Evolutionary conservation across 1,140 invertebrate genomes (phyloP).

Genomic region (Sitodiplosis mosellana): DNA sequence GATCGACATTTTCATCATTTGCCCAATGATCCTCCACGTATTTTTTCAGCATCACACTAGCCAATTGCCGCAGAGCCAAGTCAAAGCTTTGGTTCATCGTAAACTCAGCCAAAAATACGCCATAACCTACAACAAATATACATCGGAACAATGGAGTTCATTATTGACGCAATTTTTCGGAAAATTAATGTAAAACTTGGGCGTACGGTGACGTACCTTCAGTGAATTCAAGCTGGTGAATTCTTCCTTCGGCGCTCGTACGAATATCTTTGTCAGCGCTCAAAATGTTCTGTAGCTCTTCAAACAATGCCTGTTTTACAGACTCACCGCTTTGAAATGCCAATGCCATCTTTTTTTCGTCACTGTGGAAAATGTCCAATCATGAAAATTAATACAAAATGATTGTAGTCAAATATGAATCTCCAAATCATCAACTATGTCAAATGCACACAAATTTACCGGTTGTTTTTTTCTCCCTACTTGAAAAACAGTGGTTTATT

Average conservation of each 20-base stretch:
- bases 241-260: slow-evolving; percentile 17
- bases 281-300: slow-evolving; percentile 21
- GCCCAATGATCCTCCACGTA: slow-evolving; percentile 61
- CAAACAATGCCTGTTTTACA: slow-evolving; percentile 20
- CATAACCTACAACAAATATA: slow-evolving; percentile 37
- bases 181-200: neutral
- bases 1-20: slow-evolving; percentile 42
- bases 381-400: no score
- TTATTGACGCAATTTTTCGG: neutral
- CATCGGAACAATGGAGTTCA: neutral
- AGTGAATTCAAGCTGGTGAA: slow-evolving; percentile 21
- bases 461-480: no score
- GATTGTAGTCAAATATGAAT: no score
- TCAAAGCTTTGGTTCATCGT: slow-evolving; percentile 46
- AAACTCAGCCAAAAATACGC: slow-evolving; percentile 51
- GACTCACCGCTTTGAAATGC: slow-evolving; percentile 21
- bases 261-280: slow-evolving; percentile 16
- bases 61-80: slow-evolving; percentile 45
- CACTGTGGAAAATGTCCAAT: no score
- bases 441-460: no score
- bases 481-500: no score
- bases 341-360: slow-evolving; percentile 12
- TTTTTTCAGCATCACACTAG: slow-evolving; percentile 54
- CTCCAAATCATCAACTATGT: no score
- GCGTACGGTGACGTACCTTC: slow-evolving; percentile 14